phyloP scores from a whole-genome alignment of 2,888 invertebrate species.

The Leptogaster cylindrica region DNA sequence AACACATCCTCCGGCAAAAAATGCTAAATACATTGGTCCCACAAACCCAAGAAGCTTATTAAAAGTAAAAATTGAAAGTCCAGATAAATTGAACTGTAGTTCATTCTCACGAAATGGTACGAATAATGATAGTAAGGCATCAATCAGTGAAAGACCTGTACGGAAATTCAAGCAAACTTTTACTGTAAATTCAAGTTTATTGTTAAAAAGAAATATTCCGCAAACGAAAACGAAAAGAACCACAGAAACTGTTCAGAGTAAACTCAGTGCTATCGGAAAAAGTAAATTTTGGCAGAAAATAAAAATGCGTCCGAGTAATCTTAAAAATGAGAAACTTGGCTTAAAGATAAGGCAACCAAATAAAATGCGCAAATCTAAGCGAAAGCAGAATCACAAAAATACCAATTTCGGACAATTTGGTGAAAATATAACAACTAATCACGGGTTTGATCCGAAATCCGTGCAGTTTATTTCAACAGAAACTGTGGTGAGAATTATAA shows the following conservation, averaged over 20 bases:
- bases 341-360: neutral
- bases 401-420: conserved; percentile 41
- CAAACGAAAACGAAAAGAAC: no score
- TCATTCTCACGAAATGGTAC: no score
- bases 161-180: conserved; percentile 49
- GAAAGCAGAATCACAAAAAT: neutral
- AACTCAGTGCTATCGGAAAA: neutral
- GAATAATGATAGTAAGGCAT: conserved; percentile 43
- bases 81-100: no score
- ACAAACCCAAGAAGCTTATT: conserved; percentile 45
- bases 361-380: neutral
- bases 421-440: conserved; percentile 48
- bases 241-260: no score
- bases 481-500: conserved; percentile 26
- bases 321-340: conserved; percentile 23
- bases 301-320: conserved; percentile 26
- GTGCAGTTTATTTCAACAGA: neutral
- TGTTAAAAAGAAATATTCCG: conserved; percentile 39
- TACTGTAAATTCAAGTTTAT: conserved; percentile 39
- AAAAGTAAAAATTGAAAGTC: conserved; percentile 45
- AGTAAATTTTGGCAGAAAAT: conserved; percentile 40
- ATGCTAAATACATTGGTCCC: conserved; percentile 44
- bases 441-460: conserved; percentile 22
- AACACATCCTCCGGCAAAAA: conserved; percentile 42
- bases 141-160: conserved; percentile 8